These are phyloP conservation scores for Spodoptera littoralis DNA, from an alignment of 2,888 invertebrate genomes.

Conservation along the genomic window DNA sequence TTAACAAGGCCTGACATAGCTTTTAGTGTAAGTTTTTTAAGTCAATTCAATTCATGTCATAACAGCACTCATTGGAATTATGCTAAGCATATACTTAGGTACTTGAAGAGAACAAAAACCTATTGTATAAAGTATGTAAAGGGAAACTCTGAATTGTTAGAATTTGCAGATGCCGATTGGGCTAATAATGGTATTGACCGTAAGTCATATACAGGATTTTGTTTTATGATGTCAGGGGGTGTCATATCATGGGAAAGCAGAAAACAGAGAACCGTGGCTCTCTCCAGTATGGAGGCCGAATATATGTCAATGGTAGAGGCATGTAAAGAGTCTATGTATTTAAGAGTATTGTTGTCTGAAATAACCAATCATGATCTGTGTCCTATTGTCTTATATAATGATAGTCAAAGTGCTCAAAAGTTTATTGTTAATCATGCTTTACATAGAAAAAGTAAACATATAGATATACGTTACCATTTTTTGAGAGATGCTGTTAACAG, in stretches of 20 bases:
- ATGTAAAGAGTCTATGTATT: conserved; percentile 6
- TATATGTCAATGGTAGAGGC: background rate
- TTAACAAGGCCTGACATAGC: too few relatives aligned
- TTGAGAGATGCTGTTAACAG: background rate
- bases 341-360: background rate
- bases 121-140: background rate
- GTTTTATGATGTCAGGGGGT: background rate
- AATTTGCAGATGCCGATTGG: background rate
- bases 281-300: background rate
- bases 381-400: background rate
- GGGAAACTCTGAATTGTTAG: background rate
- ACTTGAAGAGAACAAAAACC: background rate
- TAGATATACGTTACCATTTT: background rate
- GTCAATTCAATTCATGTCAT: conserved; percentile 14
- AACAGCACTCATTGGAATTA: background rate
- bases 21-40: conserved; percentile 5
- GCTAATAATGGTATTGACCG: background rate
- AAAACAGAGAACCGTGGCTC: background rate
- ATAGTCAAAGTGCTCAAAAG: background rate
- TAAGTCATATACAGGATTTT: background rate
- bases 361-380: background rate
- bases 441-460: conserved; percentile 1
- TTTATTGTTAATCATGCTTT: background rate
- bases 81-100: conserved; percentile 2
- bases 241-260: background rate